Base-by-base conservation (phyloP, 2,888 invertebrate genomes). In the Cheiracanthium punctorium region DNA sequence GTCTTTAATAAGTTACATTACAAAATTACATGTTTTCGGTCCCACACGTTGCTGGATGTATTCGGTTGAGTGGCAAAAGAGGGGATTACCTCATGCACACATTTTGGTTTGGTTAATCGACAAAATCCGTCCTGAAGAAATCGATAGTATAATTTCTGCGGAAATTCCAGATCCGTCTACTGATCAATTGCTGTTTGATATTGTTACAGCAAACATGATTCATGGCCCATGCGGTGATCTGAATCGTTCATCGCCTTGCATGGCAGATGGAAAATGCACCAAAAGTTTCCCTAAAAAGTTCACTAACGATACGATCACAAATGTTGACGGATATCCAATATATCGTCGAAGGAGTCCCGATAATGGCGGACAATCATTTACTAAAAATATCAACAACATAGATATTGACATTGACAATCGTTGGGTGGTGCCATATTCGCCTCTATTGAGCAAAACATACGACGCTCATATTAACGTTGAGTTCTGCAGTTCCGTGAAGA, bases 321-420 rank as follows among this genome's bases (percentile, higher is more conserved):
- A 71, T 58, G n/a, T 41, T 43, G 79, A 79, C 64, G 64, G 79
- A 41, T 79, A 79, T 29, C 79, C 79, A 71, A 58, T 71, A 58
- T 79, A 79, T 58, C 79, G 71, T 64, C 71, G 71, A 58, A 79
- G 79, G 71, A 69, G 24, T 77, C 14, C 52, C 28, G 77, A 77
- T 29, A 43, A 76, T 76, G 76, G 65, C 29, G 65, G 76, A 41
- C 67, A 74, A 64, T 74, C 33, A 74, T 74, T 58, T 74, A 32
- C 20, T 33, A 33, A 58, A 74, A 74, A 58, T 58, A 32, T 58
- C 58, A 58, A 0, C 33, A 48, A 48, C 48, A 48, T 17, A 48
- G 48, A 48, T 2, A 48, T 48, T 48, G 48, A 48, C 5, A n/a
- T 48, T 17, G 37, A 75, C 28, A 75, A 75, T 17, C 37, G 41